phyloP scores from a whole-genome alignment of 2,888 invertebrate genomes.

The Mimas tiliae region DNA sequence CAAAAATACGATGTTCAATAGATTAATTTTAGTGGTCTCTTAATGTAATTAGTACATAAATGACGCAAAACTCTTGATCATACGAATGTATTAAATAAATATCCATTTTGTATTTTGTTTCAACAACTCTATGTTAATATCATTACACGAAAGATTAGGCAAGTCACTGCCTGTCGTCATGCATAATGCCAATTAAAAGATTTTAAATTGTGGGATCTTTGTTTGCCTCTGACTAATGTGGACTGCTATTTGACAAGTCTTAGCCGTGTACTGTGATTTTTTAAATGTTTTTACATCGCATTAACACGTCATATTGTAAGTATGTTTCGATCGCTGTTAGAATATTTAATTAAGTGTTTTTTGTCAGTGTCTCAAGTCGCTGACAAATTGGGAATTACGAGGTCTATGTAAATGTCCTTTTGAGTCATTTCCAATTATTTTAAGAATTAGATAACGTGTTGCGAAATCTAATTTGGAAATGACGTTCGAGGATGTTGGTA shows the following conservation, averaged over 20 bases:
- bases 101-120: not conserved
- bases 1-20: not conserved
- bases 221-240: slow-evolving; percentile 78
- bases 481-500: slow-evolving; percentile 12
- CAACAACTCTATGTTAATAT: slow-evolving; percentile 63
- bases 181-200: slow-evolving; percentile 84
- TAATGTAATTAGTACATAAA: not conserved
- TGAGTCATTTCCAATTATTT: slow-evolving; percentile 17
- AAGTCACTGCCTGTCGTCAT: slow-evolving; percentile 83
- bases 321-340: slow-evolving; percentile 9
- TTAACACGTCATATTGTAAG: not conserved
- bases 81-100: not conserved
- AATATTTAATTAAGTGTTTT: slow-evolving; percentile 18
- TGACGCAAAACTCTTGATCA: not conserved
- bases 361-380: not conserved
- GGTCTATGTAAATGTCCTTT: slow-evolving; percentile 3
- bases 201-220: slow-evolving; percentile 80
- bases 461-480: slow-evolving; percentile 5
- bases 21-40: not conserved
- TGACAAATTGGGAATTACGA: slow-evolving; percentile 10
- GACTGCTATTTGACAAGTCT: slow-evolving; percentile 58
- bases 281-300: slow-evolving; percentile 38
- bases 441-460: slow-evolving; percentile 19
- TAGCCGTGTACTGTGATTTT: slow-evolving; percentile 42
- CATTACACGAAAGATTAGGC: slow-evolving; percentile 72